Percentiles rank a stretch among this genome's conserved stretches.
Conservation (phyloP, 2,888 invertebrate species). For the Lathronympha strigana region DNA sequence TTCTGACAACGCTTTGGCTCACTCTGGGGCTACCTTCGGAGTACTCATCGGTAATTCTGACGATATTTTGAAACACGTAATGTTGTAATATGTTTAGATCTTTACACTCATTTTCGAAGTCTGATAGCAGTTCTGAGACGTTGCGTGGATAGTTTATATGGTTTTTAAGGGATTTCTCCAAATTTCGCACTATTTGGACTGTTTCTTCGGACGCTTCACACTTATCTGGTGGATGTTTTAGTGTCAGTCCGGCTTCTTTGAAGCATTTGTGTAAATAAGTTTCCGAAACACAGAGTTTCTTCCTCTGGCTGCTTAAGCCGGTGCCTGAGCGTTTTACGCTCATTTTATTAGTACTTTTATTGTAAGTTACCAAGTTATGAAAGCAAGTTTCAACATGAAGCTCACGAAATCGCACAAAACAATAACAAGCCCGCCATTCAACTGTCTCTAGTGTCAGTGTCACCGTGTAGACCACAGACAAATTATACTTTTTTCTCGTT, state of each 20-base stretch:
- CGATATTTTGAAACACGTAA: slow-evolving; percentile 72
- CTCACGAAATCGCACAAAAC: not conserved
- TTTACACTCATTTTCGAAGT: slow-evolving; percentile 69
- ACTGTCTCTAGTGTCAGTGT: not conserved
- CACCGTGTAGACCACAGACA: no score
- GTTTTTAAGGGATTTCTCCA: slow-evolving; percentile 70
- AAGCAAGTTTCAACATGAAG: not conserved
- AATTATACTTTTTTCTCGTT: no score
- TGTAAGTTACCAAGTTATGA: not conserved
- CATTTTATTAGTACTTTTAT: slow-evolving; percentile 24
- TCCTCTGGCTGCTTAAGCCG: slow-evolving; percentile 50
- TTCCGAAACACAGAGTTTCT: slow-evolving; percentile 54
- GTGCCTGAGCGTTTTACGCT: slow-evolving; percentile 45
- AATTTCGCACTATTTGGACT: slow-evolving; percentile 75
- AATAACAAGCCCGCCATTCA: slow-evolving; percentile 27
- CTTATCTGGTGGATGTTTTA: slow-evolving; percentile 67
- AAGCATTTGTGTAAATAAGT: slow-evolving; percentile 60
- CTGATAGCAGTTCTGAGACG: slow-evolving; percentile 80
- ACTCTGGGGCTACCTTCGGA: slow-evolving; percentile 58
- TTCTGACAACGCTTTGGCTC: slow-evolving; percentile 85
- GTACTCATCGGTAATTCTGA: slow-evolving; percentile 59
- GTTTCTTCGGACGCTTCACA: slow-evolving; percentile 68
- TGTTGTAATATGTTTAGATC: slow-evolving; percentile 57
- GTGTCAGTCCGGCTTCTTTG: slow-evolving; percentile 63
- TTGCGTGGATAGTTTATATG: slow-evolving; percentile 81